Base-by-base conservation (phyloP, 2,113 vertebrate genomes). In the Glaucidium brasilianum region DNA sequence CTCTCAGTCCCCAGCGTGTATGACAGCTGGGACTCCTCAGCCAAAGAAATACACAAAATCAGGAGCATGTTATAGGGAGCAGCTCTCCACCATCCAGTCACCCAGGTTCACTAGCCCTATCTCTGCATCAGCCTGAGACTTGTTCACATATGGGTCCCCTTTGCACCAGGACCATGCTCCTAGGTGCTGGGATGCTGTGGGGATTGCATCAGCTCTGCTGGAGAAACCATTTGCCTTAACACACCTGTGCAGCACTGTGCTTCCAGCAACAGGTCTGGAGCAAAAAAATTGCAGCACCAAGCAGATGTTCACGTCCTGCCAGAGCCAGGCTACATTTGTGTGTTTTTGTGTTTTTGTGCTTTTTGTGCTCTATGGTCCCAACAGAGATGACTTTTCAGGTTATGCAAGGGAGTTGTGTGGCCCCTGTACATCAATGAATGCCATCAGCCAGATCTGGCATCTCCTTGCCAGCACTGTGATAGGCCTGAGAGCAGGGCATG, bases 71-170 rank as follows among this genome's bases (percentile, higher is more conserved):
- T 43, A 29, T 12, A 58, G n/a, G 32, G 18, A 80, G 9, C 30
- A 75, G 5, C 16, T n/a, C 37, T 49, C 30, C 7, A 5, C 23
- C 5, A 5, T 26, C 5, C 29, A 71, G 21, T 22, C 41, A n/a
- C 21, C 2, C 21, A 8, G 3, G 9, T 53, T n/a, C n/a, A 11
- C 39, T 34, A 41, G 3, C 16, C 17, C 17, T 60, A 8, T 15
- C 6, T 50, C 5, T 2, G 0, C 9, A 53, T 15, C 17, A 59
- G 10, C 14, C 60, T 12, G 49, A 64, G 2, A 16, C 1, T 64
- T 9, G 9, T 41, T 59, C 37, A 59, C 1, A 2, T 0, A 16
- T 41, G 5, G 8, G 9, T 26, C 17, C 5, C 5, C 10, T 52
- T 58, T 3, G 2, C 15, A 20, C 7, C 15, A 49, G 20, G 17